Evolutionary conservation across 2,113 vertebrate genomes (phyloP), one percentile per base, ranked within the genome.

Genomic region (Otocyon megalotis): DNA sequence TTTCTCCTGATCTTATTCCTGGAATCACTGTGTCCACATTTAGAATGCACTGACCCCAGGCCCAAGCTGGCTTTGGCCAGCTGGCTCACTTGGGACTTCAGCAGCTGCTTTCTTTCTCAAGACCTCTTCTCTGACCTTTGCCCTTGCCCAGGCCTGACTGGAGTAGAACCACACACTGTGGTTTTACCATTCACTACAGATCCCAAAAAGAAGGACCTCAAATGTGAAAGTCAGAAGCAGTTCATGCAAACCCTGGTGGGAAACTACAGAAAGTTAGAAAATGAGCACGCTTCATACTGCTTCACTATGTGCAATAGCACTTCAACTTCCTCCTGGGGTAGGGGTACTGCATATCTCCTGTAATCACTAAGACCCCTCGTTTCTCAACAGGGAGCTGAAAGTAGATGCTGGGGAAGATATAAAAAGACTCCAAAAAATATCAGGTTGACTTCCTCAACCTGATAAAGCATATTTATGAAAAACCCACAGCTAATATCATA

Each of bases 71-170:
- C 81, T 63, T 20, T 7, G 30, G n/a, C 28, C 87, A 30, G 30
- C n/a, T 53, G 91, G 74, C 58, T 67, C 19, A 1, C 67, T 22
- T 9, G 74, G 62, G 9, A 79, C 50, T 8, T 28, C 2, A 8
- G 37, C 81, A 95, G 54, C 56, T 74, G 88, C 53, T 48, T 24
- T 86, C 3, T 86, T 87, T 87, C 93, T 90, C 71, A 95, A 48
- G 80, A 77, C 30, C 43, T 86, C 76, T 28, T 74, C 69, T 54
- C 69, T 69, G 85, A 83, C 54, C 58, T 94, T 79, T 50, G 37
- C 50, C 77, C 58, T 79, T 30, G 22, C 50, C 43, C 14, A 48
- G 17, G 28, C 79, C 10, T 20, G 84, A 32, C 5, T 48, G 48
- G 37, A 74, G 15, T 8, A 7, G 37, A 74, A 28, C 16, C 65